Evolutionary conservation across 2,888 invertebrate species (phyloP).

Genomic region (Cerastis rubricosa): DNA sequence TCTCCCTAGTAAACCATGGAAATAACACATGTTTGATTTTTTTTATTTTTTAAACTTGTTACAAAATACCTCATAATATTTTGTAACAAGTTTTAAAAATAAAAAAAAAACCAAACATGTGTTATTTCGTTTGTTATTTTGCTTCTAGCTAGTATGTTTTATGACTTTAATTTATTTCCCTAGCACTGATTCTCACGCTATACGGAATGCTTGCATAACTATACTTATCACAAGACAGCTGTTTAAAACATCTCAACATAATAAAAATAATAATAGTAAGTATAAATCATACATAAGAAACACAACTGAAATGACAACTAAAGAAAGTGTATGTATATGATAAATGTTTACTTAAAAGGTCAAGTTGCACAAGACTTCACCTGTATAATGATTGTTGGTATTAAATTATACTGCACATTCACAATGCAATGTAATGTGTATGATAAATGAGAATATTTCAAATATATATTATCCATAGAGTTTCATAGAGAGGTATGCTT

Average conservation of each 20-base stretch:
- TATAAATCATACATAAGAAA: too few relatives aligned
- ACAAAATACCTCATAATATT: background rate
- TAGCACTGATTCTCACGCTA: background rate
- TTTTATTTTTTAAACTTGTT: too few relatives aligned
- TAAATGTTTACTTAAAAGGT: constrained; percentile 26
- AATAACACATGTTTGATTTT: too few relatives aligned
- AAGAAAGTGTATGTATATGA: constrained; percentile 18
- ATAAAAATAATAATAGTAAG: background rate
- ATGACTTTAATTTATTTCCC: background rate
- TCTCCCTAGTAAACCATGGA: too few relatives aligned
- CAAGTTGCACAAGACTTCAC: constrained; percentile 22
- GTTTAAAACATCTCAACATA: background rate
- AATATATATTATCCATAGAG: background rate
- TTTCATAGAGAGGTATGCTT: background rate
- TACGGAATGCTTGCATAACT: background rate
- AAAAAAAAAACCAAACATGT: too few relatives aligned
- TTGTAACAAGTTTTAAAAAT: too few relatives aligned
- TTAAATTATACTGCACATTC: background rate
- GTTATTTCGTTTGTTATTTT: too few relatives aligned
- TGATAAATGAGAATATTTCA: background rate
- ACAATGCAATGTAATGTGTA: background rate
- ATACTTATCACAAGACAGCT: background rate
- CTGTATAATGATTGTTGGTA: background rate
- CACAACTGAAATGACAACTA: background rate
- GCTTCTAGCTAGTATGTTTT: background rate